Conservation (phyloP, 2,888 invertebrate species). For the Microplitis deprimator region DNA sequence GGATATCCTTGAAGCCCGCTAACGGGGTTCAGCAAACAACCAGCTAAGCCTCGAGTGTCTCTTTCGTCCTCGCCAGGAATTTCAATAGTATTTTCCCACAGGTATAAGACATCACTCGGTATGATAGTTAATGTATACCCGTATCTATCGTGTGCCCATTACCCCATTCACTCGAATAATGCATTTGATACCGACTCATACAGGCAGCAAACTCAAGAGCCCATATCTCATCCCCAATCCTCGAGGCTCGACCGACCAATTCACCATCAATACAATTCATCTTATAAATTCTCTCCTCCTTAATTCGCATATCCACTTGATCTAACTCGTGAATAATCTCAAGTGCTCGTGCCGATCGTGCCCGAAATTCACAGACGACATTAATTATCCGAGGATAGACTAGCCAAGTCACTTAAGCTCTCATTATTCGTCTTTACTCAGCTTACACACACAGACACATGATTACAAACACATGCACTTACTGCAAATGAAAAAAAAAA, state of each 20-base stretch:
- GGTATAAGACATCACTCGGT: slow-evolving; percentile 41
- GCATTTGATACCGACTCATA: slow-evolving; percentile 12
- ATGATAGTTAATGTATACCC: slow-evolving; percentile 32
- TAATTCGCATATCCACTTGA: slow-evolving; percentile 10
- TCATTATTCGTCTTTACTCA: neutral
- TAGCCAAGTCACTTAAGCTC: slow-evolving; percentile 2
- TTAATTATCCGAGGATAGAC: slow-evolving; percentile 7
- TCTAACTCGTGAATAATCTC: slow-evolving; percentile 9
- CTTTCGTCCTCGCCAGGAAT: slow-evolving; percentile 55
- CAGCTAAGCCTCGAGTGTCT: slow-evolving; percentile 39
- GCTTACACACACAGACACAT: no score
- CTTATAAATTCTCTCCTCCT: neutral
- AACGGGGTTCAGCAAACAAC: slow-evolving; percentile 55
- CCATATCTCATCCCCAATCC: neutral
- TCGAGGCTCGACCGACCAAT: slow-evolving; percentile 21
- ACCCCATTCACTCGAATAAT: slow-evolving; percentile 29
- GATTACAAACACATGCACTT: no score
- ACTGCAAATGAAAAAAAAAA: no score
- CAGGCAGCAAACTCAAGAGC: neutral
- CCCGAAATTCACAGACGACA: slow-evolving; percentile 40
- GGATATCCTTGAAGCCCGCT: slow-evolving; percentile 69
- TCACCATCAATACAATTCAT: neutral
- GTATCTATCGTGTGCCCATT: slow-evolving; percentile 34
- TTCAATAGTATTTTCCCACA: slow-evolving; percentile 64
- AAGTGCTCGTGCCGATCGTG: slow-evolving; percentile 21